Base-by-base conservation (phyloP, 2,888 invertebrate genomes). In the Homarus gammarus region DNA sequence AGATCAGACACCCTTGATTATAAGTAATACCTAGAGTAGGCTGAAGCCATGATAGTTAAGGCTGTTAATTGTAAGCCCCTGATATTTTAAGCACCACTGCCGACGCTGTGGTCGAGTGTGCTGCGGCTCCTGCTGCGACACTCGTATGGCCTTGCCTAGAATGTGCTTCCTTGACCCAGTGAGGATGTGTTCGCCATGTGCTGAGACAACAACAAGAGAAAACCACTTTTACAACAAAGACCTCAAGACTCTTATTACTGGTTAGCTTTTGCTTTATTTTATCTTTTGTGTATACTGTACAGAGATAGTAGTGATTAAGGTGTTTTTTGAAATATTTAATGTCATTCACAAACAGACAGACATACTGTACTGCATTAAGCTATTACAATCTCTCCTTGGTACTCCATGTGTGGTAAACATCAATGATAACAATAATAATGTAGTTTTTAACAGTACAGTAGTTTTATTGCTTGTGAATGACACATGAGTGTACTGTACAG, bases 91-190 rank as follows among this genome's bases (percentile, higher is more conserved):
- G 95, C 95, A 95, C 92, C 95, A 95, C 92, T 95, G 95, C 92
- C 93, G 95, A 2, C 93, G 95, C 31, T 95, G 95, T 93, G 95
- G 95, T 0, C 93, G 93, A 73, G 94, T 94, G 87, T 95, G 94
- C 92, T 95, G 95, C 93, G 93, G 93, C 82, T 92, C 93, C 2
- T 95, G 95, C 92, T 94, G 94, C 93, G 93, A 93, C 31, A 92
- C 93, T 22, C 94, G 94, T 91, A 92, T 94, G 44, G 92, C 93
- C 2, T 93, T 95, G 64, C 94, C 94, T 1, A 93, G 95, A 61
- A 95, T 95, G 95, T 94, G 94, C 92, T 95, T 95, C 92, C 93
- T 95, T 15, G 95, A 95, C 92, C 95, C 95, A 27, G 95, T 95
- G 15, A 93, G 95, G 56, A 93, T 94, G 56, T 95, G 95, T 92